Conservation (phyloP, 2,113 vertebrate genomes). For the Spilogale gracilis region DNA sequence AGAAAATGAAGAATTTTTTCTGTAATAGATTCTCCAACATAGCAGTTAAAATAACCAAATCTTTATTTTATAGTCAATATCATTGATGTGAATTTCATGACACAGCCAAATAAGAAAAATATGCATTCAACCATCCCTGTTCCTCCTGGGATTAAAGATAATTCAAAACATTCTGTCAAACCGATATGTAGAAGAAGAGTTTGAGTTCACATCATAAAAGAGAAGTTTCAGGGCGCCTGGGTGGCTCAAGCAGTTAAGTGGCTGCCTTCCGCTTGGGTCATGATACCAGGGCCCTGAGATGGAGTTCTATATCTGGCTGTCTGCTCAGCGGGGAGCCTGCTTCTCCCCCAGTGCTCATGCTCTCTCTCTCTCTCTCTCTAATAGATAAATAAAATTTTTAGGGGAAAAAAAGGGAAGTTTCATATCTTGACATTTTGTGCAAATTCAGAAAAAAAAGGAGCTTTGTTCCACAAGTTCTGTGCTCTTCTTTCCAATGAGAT, state of each 20-base stretch:
- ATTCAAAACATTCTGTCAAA: not conserved
- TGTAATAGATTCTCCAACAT: slow-evolving; percentile 13
- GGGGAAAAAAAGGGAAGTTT: not conserved
- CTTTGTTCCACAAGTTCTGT: not conserved
- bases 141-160: not conserved
- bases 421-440: not conserved
- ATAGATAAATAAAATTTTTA: no score
- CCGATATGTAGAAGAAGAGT: not conserved
- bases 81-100: not conserved
- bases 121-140: not conserved
- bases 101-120: not conserved
- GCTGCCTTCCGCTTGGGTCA: no score
- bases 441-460: not conserved
- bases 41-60: not conserved
- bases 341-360: no score
- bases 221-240: not conserved
- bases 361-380: no score
- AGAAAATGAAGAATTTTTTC: not conserved
- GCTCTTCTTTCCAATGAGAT: slow-evolving; percentile 14
- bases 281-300: no score
- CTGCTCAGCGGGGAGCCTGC: no score
- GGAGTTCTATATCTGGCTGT: no score
- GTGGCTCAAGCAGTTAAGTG: no score
- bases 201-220: not conserved
- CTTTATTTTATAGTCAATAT: not conserved